phyloP scores from a whole-genome alignment of 2,888 invertebrate species.

The Agrotis ipsilon region DNA sequence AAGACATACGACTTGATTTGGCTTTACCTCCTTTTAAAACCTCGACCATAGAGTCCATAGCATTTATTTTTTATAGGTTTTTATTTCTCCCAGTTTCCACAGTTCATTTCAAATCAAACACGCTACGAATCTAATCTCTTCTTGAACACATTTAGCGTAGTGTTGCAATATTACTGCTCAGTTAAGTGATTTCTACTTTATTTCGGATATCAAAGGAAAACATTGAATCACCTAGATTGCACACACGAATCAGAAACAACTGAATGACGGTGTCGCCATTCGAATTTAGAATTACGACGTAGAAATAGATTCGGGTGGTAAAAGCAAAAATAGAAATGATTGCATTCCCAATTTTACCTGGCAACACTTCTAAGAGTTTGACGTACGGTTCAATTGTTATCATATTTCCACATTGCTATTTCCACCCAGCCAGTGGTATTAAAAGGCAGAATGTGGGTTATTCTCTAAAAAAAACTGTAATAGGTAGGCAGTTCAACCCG shows the following conservation, averaged over 20 bases:
- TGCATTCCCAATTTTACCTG: constrained; percentile 1
- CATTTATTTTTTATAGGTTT: background rate
- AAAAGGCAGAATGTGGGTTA: no score
- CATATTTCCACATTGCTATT: background rate
- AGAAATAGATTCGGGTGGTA: constrained; percentile 6
- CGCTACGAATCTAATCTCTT: constrained; percentile 24
- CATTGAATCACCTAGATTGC: constrained; percentile 49
- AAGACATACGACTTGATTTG: background rate
- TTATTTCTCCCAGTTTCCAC: constrained; percentile 9
- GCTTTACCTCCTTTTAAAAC: background rate
- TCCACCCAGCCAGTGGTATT: background rate
- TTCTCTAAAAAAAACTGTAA: no score
- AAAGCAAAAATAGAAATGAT: constrained; percentile 7
- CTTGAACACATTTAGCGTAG: constrained; percentile 43
- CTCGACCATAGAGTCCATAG: background rate
- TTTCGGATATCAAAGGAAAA: constrained; percentile 49
- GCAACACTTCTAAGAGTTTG: constrained; percentile 14
- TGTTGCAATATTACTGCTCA: constrained; percentile 37
- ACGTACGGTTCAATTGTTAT: constrained; percentile 11
- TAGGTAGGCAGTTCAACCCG: no score
- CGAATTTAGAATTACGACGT: constrained; percentile 16
- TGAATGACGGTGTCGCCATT: constrained; percentile 37
- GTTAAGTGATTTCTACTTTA: constrained; percentile 53
- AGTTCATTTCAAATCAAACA: constrained; percentile 19
- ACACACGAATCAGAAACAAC: constrained; percentile 11